Evolutionary conservation across 2,888 invertebrate species (phyloP).

Genomic region (Liodrosophila aerea): DNA sequence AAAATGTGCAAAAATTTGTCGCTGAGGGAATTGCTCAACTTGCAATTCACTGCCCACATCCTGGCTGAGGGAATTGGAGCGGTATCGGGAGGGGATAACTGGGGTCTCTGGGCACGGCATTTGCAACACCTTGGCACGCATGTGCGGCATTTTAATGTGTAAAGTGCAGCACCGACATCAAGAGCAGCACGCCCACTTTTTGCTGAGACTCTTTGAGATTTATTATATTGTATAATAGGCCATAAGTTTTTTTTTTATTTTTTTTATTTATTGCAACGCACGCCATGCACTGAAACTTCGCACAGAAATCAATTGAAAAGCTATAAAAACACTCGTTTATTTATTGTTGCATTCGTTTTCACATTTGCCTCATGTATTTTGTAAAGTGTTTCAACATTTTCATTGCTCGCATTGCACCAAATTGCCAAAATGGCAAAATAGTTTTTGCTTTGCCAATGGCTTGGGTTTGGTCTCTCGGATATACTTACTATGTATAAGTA

Average conservation of each 20-base stretch:
- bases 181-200: constrained; percentile 78
- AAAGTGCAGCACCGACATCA: constrained; percentile 67
- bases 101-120: constrained; percentile 11
- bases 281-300: constrained; percentile 33
- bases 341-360: constrained; percentile 56
- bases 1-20: constrained; percentile 51
- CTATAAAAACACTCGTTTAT: constrained; percentile 77
- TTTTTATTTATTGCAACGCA: constrained; percentile 75
- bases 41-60: constrained; percentile 40
- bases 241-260: constrained; percentile 38
- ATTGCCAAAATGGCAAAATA: constrained; percentile 74
- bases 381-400: constrained; percentile 76
- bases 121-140: constrained; percentile 72
- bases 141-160: constrained; percentile 77
- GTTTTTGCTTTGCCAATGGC: constrained; percentile 58
- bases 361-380: constrained; percentile 56
- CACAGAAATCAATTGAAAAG: constrained; percentile 73
- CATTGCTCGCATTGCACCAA: constrained; percentile 64
- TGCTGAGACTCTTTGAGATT: constrained; percentile 53
- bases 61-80: constrained; percentile 13
- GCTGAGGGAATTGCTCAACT: constrained; percentile 68
- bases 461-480: constrained; percentile 56
- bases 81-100: neutral
- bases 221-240: constrained; percentile 76
- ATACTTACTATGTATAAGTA: neutral